A percentile compares a stretch with the other conserved stretches of the same genome.
Evolutionary conservation across 2,888 invertebrate species (phyloP).

Genomic region (Himalopsyche japonica): DNA sequence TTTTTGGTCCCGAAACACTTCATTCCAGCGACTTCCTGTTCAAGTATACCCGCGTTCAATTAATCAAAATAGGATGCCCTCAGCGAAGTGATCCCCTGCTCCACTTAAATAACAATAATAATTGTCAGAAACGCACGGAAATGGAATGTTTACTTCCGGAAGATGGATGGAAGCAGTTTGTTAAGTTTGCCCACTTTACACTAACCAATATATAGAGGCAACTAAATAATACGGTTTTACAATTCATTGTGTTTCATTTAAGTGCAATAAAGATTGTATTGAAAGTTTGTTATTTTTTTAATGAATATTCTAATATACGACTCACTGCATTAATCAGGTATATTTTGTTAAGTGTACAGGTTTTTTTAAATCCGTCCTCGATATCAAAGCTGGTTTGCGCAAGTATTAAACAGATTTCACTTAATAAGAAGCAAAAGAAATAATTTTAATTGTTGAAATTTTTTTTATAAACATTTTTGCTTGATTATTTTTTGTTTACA

Average conservation of each 20-base stretch:
- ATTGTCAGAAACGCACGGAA: background rate
- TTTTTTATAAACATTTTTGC: no score
- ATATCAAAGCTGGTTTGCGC: no score
- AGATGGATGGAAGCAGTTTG: slow-evolving; percentile 10
- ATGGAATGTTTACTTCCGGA: background rate
- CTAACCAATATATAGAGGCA: background rate
- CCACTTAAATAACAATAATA: background rate
- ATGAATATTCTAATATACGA: no score
- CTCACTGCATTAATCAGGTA: no score
- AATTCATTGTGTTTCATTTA: background rate
- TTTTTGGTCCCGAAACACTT: background rate
- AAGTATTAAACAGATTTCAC: no score
- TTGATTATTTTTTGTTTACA: no score
- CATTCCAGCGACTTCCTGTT: background rate
- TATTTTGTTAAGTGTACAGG: no score
- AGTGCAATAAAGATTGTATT: background rate
- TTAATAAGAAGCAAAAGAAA: no score
- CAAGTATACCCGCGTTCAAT: background rate
- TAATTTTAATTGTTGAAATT: no score
- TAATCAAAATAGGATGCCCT: background rate
- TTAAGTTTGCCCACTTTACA: slow-evolving; percentile 12
- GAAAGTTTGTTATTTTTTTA: background rate
- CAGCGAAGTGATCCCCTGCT: background rate
- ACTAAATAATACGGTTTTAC: background rate
- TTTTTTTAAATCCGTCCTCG: no score